A percentile compares a stretch with the other conserved stretches of the same genome.
These are phyloP conservation scores for Diadophis punctatus DNA, from an alignment of 2,113 vertebrate genomes.

Conservation along the genomic window DNA sequence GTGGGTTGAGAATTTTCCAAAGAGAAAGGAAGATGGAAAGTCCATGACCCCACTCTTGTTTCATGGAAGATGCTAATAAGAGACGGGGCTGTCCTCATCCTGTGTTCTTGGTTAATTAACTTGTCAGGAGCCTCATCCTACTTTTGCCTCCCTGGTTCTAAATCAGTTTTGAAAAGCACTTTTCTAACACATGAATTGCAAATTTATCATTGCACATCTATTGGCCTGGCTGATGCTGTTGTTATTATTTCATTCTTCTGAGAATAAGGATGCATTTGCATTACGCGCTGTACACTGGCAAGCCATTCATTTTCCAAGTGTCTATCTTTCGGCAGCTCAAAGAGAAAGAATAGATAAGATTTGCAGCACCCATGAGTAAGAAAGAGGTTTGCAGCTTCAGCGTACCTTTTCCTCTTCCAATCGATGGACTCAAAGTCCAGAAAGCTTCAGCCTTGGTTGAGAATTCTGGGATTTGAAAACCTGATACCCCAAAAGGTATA, in stretches of 20 bases:
- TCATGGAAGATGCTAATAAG: constrained; percentile 12
- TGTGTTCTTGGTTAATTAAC: constrained; percentile 26
- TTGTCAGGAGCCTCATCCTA: not conserved
- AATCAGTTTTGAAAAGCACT: constrained; percentile 4
- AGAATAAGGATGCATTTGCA: not conserved
- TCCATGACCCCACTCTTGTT: constrained; percentile 15
- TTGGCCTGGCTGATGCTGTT: not conserved
- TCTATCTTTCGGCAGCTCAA: not conserved
- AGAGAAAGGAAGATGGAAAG: not conserved
- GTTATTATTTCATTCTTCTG: not conserved
- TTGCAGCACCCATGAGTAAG: not conserved
- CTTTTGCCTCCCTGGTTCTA: constrained; percentile 13
- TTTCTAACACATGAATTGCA: not conserved
- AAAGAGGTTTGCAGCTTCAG: not conserved
- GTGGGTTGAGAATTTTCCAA: constrained; percentile 15
- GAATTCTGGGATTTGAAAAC: not conserved
- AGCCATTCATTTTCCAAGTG: not conserved
- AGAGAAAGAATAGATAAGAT: not conserved
- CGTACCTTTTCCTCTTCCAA: not conserved
- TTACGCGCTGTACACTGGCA: not conserved
- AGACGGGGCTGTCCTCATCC: constrained; percentile 1
- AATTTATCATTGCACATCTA: not conserved
- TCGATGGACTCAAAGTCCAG: not conserved
- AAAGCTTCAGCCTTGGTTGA: not conserved
- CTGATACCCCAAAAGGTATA: not conserved